Evolutionary conservation across 2,797 vertebrate species (phyloP).

Genomic region (Centroberyx gerrardi): DNA sequence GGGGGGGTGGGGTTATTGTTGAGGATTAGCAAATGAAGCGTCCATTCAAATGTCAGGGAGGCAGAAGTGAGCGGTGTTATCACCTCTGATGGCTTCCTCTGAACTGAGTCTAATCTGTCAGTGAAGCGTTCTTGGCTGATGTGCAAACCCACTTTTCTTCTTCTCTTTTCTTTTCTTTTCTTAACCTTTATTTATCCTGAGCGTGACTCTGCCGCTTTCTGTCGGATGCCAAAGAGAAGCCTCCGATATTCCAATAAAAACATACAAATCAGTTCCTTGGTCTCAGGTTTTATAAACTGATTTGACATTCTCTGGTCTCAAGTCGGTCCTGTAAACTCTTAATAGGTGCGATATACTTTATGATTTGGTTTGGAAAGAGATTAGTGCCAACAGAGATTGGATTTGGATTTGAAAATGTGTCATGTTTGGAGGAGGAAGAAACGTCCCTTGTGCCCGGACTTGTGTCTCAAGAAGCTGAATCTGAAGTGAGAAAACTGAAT

Average conservation of each 20-base stretch:
- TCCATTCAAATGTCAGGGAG: conserved; percentile 81
- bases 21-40: conserved; percentile 86
- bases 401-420: too few relatives aligned
- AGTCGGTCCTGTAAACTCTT: too few relatives aligned
- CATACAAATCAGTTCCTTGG: not conserved
- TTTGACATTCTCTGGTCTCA: conserved; percentile 7
- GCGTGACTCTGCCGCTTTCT: not conserved
- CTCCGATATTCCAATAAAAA: not conserved
- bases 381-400: too few relatives aligned
- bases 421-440: too few relatives aligned
- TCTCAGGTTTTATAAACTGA: not conserved
- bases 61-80: conserved; percentile 76
- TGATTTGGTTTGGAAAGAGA: not conserved
- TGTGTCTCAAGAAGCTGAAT: too few relatives aligned
- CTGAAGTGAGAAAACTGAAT: too few relatives aligned
- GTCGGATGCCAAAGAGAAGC: not conserved
- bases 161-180: not conserved
- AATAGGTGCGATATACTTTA: too few relatives aligned
- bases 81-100: conserved; percentile 54
- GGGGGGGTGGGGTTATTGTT: conserved; percentile 76
- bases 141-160: not conserved
- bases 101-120: conserved; percentile 28
- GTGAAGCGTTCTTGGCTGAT: conserved; percentile 25
- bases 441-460: too few relatives aligned
- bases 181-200: conserved; percentile 33